phyloP scores from a whole-genome alignment of 2,113 vertebrate species.

The Lepus europaeus region DNA sequence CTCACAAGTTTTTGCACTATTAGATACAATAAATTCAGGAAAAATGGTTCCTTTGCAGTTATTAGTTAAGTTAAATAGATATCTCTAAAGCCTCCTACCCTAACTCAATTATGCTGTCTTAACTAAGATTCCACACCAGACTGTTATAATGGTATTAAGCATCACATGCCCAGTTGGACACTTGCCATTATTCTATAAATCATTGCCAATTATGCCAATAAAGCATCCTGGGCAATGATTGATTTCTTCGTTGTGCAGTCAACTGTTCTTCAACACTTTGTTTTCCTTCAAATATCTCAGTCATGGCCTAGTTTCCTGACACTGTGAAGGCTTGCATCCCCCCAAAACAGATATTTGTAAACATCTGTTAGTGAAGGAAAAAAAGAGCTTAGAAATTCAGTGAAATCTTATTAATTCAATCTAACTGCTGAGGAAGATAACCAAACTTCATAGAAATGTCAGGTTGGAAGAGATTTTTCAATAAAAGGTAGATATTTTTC shows the following conservation, averaged over 20 bases:
- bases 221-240: constrained; percentile 76
- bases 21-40: constrained; percentile 40
- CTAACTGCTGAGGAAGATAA: constrained; percentile 41
- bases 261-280: constrained; percentile 79
- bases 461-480: neutral
- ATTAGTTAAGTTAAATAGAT: constrained; percentile 70
- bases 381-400: constrained; percentile 64
- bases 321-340: constrained; percentile 53
- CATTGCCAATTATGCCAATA: constrained; percentile 81
- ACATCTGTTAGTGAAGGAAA: constrained; percentile 72
- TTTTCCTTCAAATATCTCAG: constrained; percentile 74
- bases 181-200: constrained; percentile 81
- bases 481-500: neutral
- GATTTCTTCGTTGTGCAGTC: constrained; percentile 81
- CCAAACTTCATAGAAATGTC: constrained; percentile 51
- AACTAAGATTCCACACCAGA: constrained; percentile 61
- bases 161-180: constrained; percentile 73
- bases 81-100: constrained; percentile 55
- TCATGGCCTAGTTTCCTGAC: constrained; percentile 63
- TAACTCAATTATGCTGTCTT: constrained; percentile 36
- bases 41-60: constrained; percentile 38
- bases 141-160: constrained; percentile 64
- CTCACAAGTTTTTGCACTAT: constrained; percentile 45
- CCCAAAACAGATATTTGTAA: constrained; percentile 69
- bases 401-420: constrained; percentile 66